Evolutionary conservation across 2,888 invertebrate genomes (phyloP).

Genomic region (Drosophila algonquin): DNA sequence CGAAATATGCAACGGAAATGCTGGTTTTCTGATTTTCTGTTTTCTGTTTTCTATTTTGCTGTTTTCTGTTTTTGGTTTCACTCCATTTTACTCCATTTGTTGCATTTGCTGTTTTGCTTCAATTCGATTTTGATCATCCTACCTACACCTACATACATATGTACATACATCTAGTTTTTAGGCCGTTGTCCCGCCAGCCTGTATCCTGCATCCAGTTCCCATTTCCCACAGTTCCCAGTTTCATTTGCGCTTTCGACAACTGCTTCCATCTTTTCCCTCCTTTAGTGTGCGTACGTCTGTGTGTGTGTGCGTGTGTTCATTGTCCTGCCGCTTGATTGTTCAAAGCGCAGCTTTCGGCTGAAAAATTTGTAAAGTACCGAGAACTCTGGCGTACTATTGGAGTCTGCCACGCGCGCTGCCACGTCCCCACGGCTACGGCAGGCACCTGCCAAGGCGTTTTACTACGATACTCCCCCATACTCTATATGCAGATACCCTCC

Average conservation of each 20-base stretch:
- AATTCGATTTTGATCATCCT: conserved; percentile 28
- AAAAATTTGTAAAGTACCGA: conserved; percentile 70
- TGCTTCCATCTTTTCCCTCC: conserved; percentile 53
- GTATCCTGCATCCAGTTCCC: not conserved
- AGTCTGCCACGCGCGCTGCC: conserved; percentile 7
- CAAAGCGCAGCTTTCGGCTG: conserved; percentile 72
- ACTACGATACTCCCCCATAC: conserved; percentile 52
- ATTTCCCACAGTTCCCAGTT: conserved; percentile 59
- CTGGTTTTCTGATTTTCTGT: conserved; percentile 20
- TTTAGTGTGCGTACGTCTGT: conserved; percentile 6
- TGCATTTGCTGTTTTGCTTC: conserved; percentile 38
- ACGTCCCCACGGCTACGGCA: conserved; percentile 24
- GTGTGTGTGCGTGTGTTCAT: conserved; percentile 31
- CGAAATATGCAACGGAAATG: conserved; percentile 63
- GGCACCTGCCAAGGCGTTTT: conserved; percentile 65
- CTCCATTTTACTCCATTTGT: conserved; percentile 16
- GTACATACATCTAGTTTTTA: conserved; percentile 21
- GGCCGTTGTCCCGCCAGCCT: too few species aligned
- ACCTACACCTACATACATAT: not conserved
- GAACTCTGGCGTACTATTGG: conserved; percentile 39
- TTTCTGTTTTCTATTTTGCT: conserved; percentile 19
- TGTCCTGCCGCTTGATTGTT: conserved; percentile 70
- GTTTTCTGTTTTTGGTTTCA: conserved; percentile 50
- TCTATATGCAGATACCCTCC: conserved; percentile 22
- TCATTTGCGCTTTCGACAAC: conserved; percentile 69